phyloP scores from a whole-genome alignment of 2,113 vertebrate genomes.

The Microtus oregoni region DNA sequence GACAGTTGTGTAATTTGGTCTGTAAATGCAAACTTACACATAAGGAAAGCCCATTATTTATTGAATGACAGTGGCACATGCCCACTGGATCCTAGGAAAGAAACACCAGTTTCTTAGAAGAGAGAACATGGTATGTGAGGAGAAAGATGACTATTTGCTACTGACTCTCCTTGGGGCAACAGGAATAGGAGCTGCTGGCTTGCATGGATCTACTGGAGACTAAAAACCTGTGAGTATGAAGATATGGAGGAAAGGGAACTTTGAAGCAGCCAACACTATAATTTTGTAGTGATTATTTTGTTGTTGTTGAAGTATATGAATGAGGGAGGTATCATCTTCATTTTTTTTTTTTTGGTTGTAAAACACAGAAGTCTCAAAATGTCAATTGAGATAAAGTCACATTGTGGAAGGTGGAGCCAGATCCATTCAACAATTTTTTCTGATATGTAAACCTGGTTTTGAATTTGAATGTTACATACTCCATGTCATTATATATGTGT shows the following conservation, averaged over 20 bases:
- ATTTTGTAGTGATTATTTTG: not conserved
- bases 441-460: not conserved
- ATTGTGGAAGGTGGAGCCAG: not conserved
- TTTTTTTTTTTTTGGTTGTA: not conserved
- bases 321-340: not conserved
- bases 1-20: too few relatives aligned
- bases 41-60: not conserved
- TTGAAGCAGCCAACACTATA: not conserved
- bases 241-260: not conserved
- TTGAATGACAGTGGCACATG: not conserved
- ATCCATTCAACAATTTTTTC: not conserved
- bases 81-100: not conserved
- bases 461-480: not conserved
- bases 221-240: not conserved
- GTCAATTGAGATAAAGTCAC: not conserved
- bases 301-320: not conserved
- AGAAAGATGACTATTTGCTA: too few relatives aligned
- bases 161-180: not conserved
- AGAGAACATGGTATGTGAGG: fast-evolving
- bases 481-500: too few relatives aligned
- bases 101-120: not conserved
- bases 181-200: not conserved
- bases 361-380: not conserved
- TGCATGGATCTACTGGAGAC: not conserved
- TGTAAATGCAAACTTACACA: not conserved